Base-by-base conservation (phyloP, 2,888 invertebrate genomes). In the Carabus problematicus region DNA sequence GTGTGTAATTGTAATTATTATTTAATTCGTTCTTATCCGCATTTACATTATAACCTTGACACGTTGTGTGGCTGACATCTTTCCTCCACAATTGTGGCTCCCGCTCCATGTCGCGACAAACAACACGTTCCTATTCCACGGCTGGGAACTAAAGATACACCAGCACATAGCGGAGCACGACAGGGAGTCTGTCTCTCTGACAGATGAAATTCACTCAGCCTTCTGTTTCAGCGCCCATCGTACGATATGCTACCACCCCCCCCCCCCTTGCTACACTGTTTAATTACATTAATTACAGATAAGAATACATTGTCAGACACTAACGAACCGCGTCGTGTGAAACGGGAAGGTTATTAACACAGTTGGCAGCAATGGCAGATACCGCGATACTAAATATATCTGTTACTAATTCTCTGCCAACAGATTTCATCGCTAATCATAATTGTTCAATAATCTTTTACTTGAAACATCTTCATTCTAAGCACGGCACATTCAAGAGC, bases 271-370 rank as follows among this genome's bases (percentile, higher is more conserved):
- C 61, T 62, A 49, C 29, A 49, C 61, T 62, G 61, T 62, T 62
- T 62, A 62, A 62, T 62, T 62, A 62, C 47, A 62, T 62, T 62
- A 62, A 62, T 62, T 62, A 62, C 61, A 62, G 61, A 62, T 62
- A 62, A 62, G 61, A 62, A 62, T 62, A 49, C 61, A 62, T 62
- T 62, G 61, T 62, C 61, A 62, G 45, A 47, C 49, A 49, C 45
- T 62, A 62, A 62, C 61, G 61, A 62, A 49, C 47, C 61, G 49
- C 61, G 61, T 47, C 61, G 61, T 49, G 61, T 62, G 49, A 62
- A 62, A 49, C 61, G 19, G 61, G 61, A 47, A 47, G 61, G 47
- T 62, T 62, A 62, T 62, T 62, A 62, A 62, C 61, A 62, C 47
- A 47, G 40, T 49, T 49, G 61, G 49, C 40, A 62, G 49, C 42